These are phyloP conservation scores for Elmis aenea DNA, from an alignment of 2,888 invertebrate species.

Conservation along the genomic window DNA sequence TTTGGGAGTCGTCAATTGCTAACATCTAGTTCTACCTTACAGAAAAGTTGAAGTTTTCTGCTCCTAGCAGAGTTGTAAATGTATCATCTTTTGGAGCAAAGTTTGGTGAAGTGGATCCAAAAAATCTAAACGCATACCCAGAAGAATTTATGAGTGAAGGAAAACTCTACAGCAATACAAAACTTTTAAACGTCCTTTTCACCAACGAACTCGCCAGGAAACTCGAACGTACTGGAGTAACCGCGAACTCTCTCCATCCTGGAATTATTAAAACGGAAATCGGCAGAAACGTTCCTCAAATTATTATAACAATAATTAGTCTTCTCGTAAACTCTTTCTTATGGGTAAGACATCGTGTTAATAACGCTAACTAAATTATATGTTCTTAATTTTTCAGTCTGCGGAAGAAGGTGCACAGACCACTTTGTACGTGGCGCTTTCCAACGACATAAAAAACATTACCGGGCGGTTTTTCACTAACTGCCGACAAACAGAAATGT, in stretches of 20 bases:
- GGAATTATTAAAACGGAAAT: slow-evolving; percentile 34
- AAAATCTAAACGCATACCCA: slow-evolving; percentile 21
- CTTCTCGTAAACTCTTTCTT: too few relatives aligned
- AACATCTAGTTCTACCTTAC: too few relatives aligned
- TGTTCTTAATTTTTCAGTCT: slow-evolving; percentile 70
- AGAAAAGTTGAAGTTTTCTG: slow-evolving; percentile 36
- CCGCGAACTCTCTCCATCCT: slow-evolving; percentile 41
- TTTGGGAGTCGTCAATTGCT: too few relatives aligned
- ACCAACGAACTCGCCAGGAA: slow-evolving; percentile 39
- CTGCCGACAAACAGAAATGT: slow-evolving; percentile 48
- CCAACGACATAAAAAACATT: slow-evolving; percentile 64
- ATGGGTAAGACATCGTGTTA: too few relatives aligned
- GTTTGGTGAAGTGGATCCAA: slow-evolving; percentile 17
- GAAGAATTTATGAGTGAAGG: background rate
- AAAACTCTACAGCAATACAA: slow-evolving; percentile 37
- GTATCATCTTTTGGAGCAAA: slow-evolving; percentile 28
- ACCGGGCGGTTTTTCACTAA: slow-evolving; percentile 77
- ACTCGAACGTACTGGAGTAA: slow-evolving; percentile 35
- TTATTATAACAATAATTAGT: too few relatives aligned
- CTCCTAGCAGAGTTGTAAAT: slow-evolving; percentile 36
- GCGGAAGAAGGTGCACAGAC: slow-evolving; percentile 78
- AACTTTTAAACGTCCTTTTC: slow-evolving; percentile 39
- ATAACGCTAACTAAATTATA: too few relatives aligned
- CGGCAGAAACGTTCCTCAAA: background rate
- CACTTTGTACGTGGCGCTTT: slow-evolving; percentile 66